Conservation (phyloP, 1,140 invertebrate genomes). For the Drosophila ficusphila region DNA sequence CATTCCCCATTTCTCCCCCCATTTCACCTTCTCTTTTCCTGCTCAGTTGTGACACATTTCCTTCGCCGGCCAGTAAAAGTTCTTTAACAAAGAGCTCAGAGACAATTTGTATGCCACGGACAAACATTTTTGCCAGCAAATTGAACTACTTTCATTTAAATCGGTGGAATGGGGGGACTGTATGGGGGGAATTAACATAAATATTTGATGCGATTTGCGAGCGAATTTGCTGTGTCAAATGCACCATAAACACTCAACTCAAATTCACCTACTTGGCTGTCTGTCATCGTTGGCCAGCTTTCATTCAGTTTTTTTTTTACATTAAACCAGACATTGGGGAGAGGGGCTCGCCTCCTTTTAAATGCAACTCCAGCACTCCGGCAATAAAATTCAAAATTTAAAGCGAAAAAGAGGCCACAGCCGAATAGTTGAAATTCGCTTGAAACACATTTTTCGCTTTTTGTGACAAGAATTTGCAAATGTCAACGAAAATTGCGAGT, state of each 20-base stretch:
- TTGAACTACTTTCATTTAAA: constrained; percentile 73
- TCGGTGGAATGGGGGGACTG: background rate
- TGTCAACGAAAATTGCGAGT: constrained; percentile 76
- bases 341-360: constrained; percentile 28
- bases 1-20: background rate
- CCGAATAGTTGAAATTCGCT: constrained; percentile 72
- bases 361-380: constrained; percentile 71
- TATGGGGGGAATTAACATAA: constrained; percentile 57
- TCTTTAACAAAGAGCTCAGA: constrained; percentile 47
- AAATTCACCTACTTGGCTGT: constrained; percentile 54
- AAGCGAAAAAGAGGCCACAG: constrained; percentile 59
- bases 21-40: constrained; percentile 10
- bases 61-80: constrained; percentile 56
- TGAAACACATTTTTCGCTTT: constrained; percentile 52
- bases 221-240: constrained; percentile 58
- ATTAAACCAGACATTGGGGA: constrained; percentile 11
- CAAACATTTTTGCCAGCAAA: constrained; percentile 60
- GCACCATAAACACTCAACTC: constrained; percentile 62
- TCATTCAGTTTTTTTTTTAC: constrained; percentile 75
- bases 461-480: constrained; percentile 82
- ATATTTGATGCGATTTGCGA: constrained; percentile 61
- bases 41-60: constrained; percentile 68
- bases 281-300: constrained; percentile 50
- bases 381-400: constrained; percentile 25
- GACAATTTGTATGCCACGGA: constrained; percentile 70